Base-by-base conservation (phyloP, 1,140 invertebrate genomes). In the Drosophila aff. region DNA sequence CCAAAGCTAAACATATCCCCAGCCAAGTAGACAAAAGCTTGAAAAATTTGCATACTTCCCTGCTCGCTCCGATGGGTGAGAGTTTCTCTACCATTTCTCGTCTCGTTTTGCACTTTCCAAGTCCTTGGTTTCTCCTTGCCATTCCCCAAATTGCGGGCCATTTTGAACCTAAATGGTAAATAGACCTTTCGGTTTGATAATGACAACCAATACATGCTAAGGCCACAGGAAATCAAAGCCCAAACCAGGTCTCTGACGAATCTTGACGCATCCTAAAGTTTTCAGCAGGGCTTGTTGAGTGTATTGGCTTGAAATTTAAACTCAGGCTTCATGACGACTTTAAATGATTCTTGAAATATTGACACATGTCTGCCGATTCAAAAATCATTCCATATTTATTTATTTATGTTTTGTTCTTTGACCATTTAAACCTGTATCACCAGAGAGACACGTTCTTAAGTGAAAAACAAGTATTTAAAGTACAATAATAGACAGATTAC, bases 11-110 rank as follows among this genome's bases (percentile, higher is more conserved):
- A 65, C 65, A 82, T 67, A 82, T 80, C 64, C 80, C 49, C 43
- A 71, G 71, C 47, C 66, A 60, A 86, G 59, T 55, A 84, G 63
- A 85, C 83, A 86, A 86, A 77, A 76, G 64, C 65, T 38, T 13
- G 47, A 60, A 73, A 83, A 87, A 89, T 87, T 87, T 89, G 73
- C 77, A 87, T 89, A 76, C 76, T 58, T 47, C 59, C 61, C 44
- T 23, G 23, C 58, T 36, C 16, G 43, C 26, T 15, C 4, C 49
- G 1, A 26, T 41, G 40, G 50, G 40, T 50, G 44, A 50, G 21
- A 38, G 63, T 71, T 62, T 58, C 58, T 59, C 28, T 50, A 16
- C 38, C 33, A 47, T 65, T 55, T 59, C 62, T 46, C 13, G 46
- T 76, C 53, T 64, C 44, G 46, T 40, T 80, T 57, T 64, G 50